A percentile compares a stretch with the other conserved stretches of the same genome.
Evolutionary conservation across 2,113 vertebrate genomes (phyloP).

Genomic region (Motacilla tschutschensis): DNA sequence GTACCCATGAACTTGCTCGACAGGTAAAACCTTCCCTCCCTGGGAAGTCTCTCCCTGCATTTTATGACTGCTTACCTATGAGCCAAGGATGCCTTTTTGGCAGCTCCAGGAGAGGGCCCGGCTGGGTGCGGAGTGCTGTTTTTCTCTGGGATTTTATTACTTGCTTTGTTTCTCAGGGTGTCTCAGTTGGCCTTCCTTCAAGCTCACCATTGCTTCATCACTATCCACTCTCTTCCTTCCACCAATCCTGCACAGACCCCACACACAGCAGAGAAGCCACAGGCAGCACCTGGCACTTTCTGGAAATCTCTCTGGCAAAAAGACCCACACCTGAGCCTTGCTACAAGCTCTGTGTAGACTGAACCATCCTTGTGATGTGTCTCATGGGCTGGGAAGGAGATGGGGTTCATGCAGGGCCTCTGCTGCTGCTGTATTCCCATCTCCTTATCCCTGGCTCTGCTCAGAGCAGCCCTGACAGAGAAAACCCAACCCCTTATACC

Average conservation of each 20-base stretch:
- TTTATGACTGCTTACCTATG: slow-evolving; percentile 9
- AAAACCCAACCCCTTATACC: neutral
- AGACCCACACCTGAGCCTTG: neutral
- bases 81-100: slow-evolving; percentile 38
- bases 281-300: neutral
- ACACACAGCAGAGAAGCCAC: accelerated
- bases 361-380: neutral
- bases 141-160: slow-evolving; percentile 16
- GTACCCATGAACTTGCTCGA: neutral
- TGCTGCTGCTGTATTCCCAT: neutral
- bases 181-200: slow-evolving; percentile 14
- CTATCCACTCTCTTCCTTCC: neutral
- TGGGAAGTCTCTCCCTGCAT: neutral
- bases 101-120: neutral
- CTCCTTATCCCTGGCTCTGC: neutral
- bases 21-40: slow-evolving; percentile 32
- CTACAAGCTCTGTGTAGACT: neutral
- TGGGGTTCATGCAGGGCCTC: neutral
- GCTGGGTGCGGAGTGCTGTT: neutral
- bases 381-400: neutral
- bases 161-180: neutral
- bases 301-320: neutral
- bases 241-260: neutral
- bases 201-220: neutral
- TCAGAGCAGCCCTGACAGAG: neutral